Percentiles rank a stretch among this genome's conserved stretches.
Evolutionary conservation across 2,113 vertebrate genomes (phyloP).

Genomic region (Ptychochromis oligacanthus): DNA sequence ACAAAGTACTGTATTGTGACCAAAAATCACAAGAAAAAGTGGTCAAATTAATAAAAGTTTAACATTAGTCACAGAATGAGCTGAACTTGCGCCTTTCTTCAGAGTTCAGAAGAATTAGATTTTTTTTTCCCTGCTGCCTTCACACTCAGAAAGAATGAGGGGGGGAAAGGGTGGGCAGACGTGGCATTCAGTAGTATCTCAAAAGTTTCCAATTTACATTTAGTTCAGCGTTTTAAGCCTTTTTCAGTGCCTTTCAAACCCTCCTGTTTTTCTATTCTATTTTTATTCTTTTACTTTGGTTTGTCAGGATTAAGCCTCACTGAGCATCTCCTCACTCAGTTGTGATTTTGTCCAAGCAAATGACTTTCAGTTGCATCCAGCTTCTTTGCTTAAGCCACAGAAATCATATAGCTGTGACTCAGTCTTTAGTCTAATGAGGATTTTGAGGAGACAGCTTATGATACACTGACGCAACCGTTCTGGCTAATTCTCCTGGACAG

Average conservation of each 20-base stretch:
- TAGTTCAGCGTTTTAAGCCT: slow-evolving; percentile 51
- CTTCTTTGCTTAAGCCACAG: slow-evolving; percentile 60
- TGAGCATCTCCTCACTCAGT: slow-evolving; percentile 38
- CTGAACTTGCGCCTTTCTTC: neutral
- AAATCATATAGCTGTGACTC: slow-evolving; percentile 41
- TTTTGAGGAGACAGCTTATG: slow-evolving; percentile 49
- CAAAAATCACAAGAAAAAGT: neutral
- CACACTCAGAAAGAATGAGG: neutral
- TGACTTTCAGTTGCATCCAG: slow-evolving; percentile 56
- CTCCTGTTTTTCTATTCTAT: neutral
- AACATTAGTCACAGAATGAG: neutral
- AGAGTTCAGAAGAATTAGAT: neutral
- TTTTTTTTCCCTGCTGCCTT: neutral
- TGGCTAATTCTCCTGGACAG: slow-evolving; percentile 8
- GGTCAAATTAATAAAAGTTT: neutral
- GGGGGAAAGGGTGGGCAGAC: slow-evolving; percentile 50
- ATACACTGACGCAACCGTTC: slow-evolving; percentile 34
- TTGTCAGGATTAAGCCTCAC: slow-evolving; percentile 48
- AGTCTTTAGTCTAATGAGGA: slow-evolving; percentile 63
- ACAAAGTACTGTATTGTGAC: neutral
- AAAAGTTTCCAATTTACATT: slow-evolving; percentile 53
- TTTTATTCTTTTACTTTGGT: slow-evolving; percentile 29
- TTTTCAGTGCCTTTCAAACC: slow-evolving; percentile 20
- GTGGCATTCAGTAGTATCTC: slow-evolving; percentile 33
- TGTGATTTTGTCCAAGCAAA: slow-evolving; percentile 66